Evolutionary conservation across 2,888 invertebrate genomes (phyloP).

Genomic region (Zhuqinia jingwanae): DNA sequence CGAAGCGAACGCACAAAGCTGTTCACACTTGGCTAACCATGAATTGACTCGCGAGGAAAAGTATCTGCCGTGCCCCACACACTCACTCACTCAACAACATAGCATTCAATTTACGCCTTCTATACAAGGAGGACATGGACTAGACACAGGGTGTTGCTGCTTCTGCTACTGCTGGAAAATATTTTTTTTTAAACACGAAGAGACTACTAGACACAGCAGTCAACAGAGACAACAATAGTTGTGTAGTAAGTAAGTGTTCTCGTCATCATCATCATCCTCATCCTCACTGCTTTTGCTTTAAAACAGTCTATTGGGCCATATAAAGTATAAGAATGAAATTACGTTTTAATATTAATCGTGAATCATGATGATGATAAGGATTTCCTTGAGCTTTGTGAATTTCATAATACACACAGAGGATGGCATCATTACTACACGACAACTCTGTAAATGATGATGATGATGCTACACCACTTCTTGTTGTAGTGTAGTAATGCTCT

Average conservation of each 20-base stretch:
- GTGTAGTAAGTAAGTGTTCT: background rate
- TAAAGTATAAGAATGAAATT: slow-evolving; percentile 5
- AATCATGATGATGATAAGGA: slow-evolving; percentile 16
- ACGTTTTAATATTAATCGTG: slow-evolving; percentile 34
- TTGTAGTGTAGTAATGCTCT: background rate
- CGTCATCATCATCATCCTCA: background rate
- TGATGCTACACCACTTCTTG: background rate
- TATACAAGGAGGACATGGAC: background rate
- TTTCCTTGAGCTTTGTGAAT: slow-evolving; percentile 2
- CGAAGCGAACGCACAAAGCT: slow-evolving; percentile 65
- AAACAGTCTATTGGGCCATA: slow-evolving; percentile 10
- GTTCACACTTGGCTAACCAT: slow-evolving; percentile 70
- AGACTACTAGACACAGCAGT: too few relatives aligned
- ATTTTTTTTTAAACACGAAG: slow-evolving; percentile 4
- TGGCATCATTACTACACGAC: background rate
- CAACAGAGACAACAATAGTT: background rate
- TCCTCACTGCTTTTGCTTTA: background rate
- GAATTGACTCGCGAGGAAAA: slow-evolving; percentile 61
- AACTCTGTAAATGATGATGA: background rate
- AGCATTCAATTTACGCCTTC: slow-evolving; percentile 51
- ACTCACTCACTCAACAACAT: slow-evolving; percentile 26
- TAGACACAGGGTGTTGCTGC: slow-evolving; percentile 10
- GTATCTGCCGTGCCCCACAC: slow-evolving; percentile 58
- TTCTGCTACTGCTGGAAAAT: slow-evolving; percentile 27
- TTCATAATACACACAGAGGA: background rate